A percentile compares a stretch with the other conserved stretches of the same genome.
phyloP scores from a whole-genome alignment of 1,140 invertebrate species.

The Galendromus occidentalis region DNA sequence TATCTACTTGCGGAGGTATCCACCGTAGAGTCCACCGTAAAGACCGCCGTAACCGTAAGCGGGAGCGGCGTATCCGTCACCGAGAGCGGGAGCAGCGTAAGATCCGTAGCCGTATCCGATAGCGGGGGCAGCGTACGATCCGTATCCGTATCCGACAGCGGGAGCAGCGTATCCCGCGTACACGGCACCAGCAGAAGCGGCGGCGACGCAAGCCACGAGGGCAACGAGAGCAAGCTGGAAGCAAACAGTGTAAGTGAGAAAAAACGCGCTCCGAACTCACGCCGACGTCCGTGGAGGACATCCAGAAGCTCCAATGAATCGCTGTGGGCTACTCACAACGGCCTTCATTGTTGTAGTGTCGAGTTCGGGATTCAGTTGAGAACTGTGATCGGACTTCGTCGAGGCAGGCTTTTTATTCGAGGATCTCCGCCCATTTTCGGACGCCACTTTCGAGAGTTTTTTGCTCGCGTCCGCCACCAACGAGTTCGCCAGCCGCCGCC shows the following conservation, averaged over 20 bases:
- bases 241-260: not conserved
- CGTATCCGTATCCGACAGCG: not conserved
- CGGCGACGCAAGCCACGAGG: not conserved
- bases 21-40: not conserved
- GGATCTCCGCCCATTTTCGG: no score
- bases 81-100: not conserved
- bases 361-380: no score
- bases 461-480: no score
- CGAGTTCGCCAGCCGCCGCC: no score
- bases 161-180: not conserved
- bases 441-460: no score
- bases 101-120: not conserved
- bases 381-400: no score
- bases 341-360: no score
- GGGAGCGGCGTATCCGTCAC: not conserved
- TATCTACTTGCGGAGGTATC: no score
- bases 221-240: not conserved
- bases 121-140: not conserved
- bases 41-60: not conserved
- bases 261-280: not conserved
- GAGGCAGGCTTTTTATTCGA: no score
- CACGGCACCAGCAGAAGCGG: not conserved
- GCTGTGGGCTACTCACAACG: no score
- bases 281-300: not conserved
- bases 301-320: no score